phyloP scores from a whole-genome alignment of 2,113 vertebrate genomes.

The Dipodomys spectabilis region DNA sequence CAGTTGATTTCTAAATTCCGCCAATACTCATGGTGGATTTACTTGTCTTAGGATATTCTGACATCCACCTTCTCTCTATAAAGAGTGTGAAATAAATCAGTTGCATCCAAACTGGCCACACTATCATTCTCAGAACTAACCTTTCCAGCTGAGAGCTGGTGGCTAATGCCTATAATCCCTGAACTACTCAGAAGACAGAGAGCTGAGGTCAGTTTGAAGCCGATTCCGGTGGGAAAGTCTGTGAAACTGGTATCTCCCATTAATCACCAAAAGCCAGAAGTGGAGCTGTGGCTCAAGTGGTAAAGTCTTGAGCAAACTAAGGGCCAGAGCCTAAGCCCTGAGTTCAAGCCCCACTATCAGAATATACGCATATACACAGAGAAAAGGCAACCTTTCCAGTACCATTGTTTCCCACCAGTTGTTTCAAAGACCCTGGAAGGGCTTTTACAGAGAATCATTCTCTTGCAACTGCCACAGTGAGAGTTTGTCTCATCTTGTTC shows the following conservation, averaged over 20 bases:
- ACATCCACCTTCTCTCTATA: not conserved
- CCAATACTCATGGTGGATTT: not conserved
- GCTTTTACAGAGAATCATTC: not conserved
- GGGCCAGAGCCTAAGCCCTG: too few species aligned
- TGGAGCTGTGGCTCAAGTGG: too few species aligned
- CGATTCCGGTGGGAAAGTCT: too few species aligned
- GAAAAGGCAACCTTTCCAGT: slow-evolving; percentile 25
- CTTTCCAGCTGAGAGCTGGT: too few species aligned
- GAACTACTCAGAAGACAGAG: too few species aligned
- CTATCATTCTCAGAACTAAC: not conserved
- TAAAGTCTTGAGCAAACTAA: too few species aligned
- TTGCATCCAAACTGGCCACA: not conserved
- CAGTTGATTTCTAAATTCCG: not conserved
- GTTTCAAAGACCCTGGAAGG: not conserved
- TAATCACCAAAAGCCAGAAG: too few species aligned
- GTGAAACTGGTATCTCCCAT: too few species aligned
- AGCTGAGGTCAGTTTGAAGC: too few species aligned
- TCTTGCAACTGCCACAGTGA: not conserved
- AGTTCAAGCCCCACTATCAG: too few species aligned
- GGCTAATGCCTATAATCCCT: too few species aligned
- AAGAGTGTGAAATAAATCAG: not conserved
- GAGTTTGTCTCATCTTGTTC: not conserved
- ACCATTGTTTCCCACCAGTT: not conserved
- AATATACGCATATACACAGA: too few species aligned
- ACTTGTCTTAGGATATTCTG: not conserved